Evolutionary conservation across 2,113 vertebrate genomes (phyloP).

Genomic region (Microcebus murinus): DNA sequence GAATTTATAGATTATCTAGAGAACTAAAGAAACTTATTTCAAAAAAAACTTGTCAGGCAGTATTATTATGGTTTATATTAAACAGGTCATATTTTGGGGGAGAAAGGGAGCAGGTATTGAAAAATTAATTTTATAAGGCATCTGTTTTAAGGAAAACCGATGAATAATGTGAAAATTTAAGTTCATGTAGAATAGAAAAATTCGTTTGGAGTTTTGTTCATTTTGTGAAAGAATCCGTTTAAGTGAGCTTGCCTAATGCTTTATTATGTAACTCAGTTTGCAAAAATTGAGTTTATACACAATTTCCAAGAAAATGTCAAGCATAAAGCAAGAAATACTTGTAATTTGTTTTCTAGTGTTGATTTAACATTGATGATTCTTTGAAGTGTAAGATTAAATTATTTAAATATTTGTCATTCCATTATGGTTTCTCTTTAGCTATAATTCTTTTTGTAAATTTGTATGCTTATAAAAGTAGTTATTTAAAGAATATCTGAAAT

Average conservation of each 20-base stretch:
- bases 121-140: not conserved
- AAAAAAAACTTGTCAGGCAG: not conserved
- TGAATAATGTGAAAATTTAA: conserved; percentile 8
- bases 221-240: not conserved
- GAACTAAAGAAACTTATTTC: not conserved
- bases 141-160: not conserved
- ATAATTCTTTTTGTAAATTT: not conserved
- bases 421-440: conserved; percentile 12
- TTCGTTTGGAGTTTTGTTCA: not conserved
- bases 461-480: not conserved
- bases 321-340: not conserved
- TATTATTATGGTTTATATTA: not conserved
- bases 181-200: not conserved
- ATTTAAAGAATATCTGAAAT: not conserved
- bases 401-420: conserved; percentile 37
- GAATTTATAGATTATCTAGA: conserved; percentile 12
- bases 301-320: conserved; percentile 35
- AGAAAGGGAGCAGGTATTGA: not conserved
- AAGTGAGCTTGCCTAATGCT: not conserved
- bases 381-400: conserved; percentile 38
- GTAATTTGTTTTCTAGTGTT: conserved; percentile 40
- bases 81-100: not conserved
- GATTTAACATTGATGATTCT: not conserved
- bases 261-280: not conserved
- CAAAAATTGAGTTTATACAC: conserved; percentile 5